Base-by-base conservation (phyloP, 53 echinoderm and acorn worm species). In the Patiria pectinifera region DNA sequence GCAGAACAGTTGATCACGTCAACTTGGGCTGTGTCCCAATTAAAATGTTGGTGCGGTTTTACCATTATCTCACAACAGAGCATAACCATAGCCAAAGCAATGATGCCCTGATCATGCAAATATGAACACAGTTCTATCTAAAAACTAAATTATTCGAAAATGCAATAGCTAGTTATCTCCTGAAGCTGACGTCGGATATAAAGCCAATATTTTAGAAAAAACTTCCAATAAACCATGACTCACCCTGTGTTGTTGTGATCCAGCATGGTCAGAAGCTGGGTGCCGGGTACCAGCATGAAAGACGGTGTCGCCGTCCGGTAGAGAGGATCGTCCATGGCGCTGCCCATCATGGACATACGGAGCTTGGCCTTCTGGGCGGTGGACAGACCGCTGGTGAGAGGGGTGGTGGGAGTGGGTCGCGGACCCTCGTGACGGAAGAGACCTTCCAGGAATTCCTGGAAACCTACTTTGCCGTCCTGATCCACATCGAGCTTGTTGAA, bases 381-480 rank as follows among this genome's bases (percentile, higher is more conserved):
- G 26, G 93, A 90, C 72, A 95, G 44, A 3, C 95, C 82, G 43
- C 91, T 88, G 3, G 94, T 89, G 25, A 97, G 91, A 6, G 95
- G 94, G 69, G 96, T 93, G 78, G 94, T 92, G 45, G 82, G 94
- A 90, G 53, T 8, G 6, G 93, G 87, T 61, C 95, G 95, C 71
- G 95, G 83, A 21, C 95, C 96, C 47, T 94, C 96, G 43, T 97
- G 97, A 13, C 95, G 84, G 86, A 99, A 99, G 46, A 99, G 93
- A 47, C 99, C 98, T 62, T 94, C 93, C 19, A 98, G 91, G 91
- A 98, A 98, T 89, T 98, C 96, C 75, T 98, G 94, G 79, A 98
- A 98, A n/a, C 98, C 94, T 4, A 98, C 98, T 60, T 85, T 82
- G 22, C 95, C 96, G 49, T 98, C 98, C 23, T 92, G 80, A 86